Base-by-base conservation (phyloP, 1,140 invertebrate species). In the Brachystomella parvula region DNA sequence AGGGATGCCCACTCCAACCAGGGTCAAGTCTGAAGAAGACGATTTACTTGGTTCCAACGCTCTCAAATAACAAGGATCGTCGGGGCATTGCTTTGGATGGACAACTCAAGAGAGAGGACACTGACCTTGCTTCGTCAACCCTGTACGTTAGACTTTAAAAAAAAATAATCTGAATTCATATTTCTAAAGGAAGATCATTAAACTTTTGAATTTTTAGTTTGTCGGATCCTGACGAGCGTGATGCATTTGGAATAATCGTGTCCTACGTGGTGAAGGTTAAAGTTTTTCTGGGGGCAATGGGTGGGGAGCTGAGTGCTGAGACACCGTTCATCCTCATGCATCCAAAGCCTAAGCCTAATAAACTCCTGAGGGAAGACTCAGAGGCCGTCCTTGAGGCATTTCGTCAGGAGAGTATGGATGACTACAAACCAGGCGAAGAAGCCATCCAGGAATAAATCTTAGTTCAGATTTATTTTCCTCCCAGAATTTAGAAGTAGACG, bases 321-420 rank as follows among this genome's bases (percentile, higher is more conserved):
- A 78, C 99, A 72, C 96, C 96, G 9, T 98, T 99, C 79, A 92
- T 98, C 49, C 78, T 99, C 47, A 98, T 98, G 87, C 90, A 97
- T 79, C 90, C 94, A 2, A 98, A 97, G 64, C 75, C 75, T 19
- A 73, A 75, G 61, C 68, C 63, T 28, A 71, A 71, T 17, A 69
- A 67, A 33, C 21, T 74, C 39, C 73, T 75, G 32, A 56, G 73
- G 17, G 75, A 68, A 30, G 74, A 74, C 58, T 75, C 74, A 33
- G 72, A 75, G 58, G 74, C 71, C 15, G 71, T 65, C 1, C 72
- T 77, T 28, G 76, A 77, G 69, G 71, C 74, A 31, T 76, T 76
- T 67, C 66, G 75, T 26, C 74, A 75, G 3, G 75, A 76, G n/a
- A 76, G 74, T 39, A 64, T 76, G 29, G 71, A 72, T 24, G 65